Conservation (phyloP, 2,888 invertebrate species). For the Hydropsyche betteni region DNA sequence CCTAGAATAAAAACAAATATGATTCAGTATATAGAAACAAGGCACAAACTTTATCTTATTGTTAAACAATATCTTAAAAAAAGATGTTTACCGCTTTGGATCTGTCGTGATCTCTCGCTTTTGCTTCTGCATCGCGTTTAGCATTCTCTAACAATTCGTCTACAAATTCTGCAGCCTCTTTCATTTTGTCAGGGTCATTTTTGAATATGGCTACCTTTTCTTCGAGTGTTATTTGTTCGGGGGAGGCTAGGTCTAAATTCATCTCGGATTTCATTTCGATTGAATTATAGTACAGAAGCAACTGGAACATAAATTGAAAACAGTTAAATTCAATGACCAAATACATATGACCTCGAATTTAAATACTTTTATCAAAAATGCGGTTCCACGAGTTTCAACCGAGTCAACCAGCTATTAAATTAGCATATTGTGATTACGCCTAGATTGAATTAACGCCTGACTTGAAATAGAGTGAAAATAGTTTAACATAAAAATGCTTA, state of each 20-base stretch:
- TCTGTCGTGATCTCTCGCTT: slow-evolving; percentile 68
- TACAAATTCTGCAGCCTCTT: slow-evolving; percentile 68
- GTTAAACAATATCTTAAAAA: not conserved
- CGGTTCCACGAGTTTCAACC: too few species aligned
- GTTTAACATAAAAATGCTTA: too few species aligned
- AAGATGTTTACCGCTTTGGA: slow-evolving; percentile 65
- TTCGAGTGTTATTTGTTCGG: slow-evolving; percentile 59
- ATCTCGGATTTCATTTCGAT: slow-evolving; percentile 50
- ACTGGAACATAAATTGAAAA: too few species aligned
- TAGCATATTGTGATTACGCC: too few species aligned
- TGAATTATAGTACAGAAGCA: not conserved
- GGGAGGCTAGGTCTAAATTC: slow-evolving; percentile 49
- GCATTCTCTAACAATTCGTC: slow-evolving; percentile 66
- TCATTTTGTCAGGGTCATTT: slow-evolving; percentile 69
- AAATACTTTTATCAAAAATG: too few species aligned
- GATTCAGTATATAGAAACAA: not conserved
- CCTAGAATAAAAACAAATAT: slow-evolving; percentile 48
- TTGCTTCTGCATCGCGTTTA: slow-evolving; percentile 68
- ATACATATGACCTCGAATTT: too few species aligned
- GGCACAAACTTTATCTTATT: slow-evolving; percentile 14
- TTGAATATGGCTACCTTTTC: slow-evolving; percentile 68
- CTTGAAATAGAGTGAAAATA: too few species aligned
- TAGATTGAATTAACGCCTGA: too few species aligned
- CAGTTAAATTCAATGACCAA: too few species aligned
- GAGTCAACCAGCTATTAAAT: too few species aligned